A percentile compares a stretch with the other conserved stretches of the same genome.
phyloP scores from a whole-genome alignment of 92 coral and sea anemone species.

The Actinostola sp. region DNA sequence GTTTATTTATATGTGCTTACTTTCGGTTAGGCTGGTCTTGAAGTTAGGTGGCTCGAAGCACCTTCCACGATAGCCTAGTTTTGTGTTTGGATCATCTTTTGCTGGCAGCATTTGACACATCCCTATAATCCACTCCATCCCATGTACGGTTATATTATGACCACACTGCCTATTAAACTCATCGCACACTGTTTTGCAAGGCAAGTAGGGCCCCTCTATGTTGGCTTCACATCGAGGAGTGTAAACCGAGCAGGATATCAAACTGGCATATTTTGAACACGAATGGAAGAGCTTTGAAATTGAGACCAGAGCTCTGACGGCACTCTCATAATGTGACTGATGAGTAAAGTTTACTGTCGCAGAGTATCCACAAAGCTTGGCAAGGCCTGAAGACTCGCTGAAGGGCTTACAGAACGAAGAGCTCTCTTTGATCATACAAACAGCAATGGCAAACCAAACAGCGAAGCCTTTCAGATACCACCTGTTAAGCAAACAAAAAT shows the following conservation, averaged over 20 bases:
- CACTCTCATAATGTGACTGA: conserved; percentile 29
- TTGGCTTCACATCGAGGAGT: conserved; percentile 52
- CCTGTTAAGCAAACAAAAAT: conserved; percentile 18
- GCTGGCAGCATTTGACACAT: conserved; percentile 54
- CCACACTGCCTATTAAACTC: conserved; percentile 50
- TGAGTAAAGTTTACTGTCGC: conserved; percentile 41
- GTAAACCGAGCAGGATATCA: conserved; percentile 49
- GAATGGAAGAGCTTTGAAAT: conserved; percentile 13
- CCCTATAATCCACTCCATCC: conserved; percentile 60
- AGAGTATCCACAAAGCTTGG: conserved; percentile 60
- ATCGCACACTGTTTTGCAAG: conserved; percentile 64
- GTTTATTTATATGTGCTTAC: conserved; percentile 5
- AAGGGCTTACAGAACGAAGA: conserved; percentile 18
- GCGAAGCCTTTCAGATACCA: conserved; percentile 2
- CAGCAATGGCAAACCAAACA: conserved; percentile 8
- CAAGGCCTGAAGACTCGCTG: conserved; percentile 27
- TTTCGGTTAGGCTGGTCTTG: conserved; percentile 14
- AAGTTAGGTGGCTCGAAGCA: conserved; percentile 56
- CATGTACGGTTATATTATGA: conserved; percentile 4
- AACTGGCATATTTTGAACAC: conserved; percentile 52
- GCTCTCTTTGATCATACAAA: conserved; percentile 6
- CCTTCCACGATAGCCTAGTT: conserved; percentile 15
- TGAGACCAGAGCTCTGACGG: conserved; percentile 20
- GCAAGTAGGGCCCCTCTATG: conserved; percentile 51
- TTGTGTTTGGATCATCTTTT: conserved; percentile 33